Conservation (phyloP, 2,113 vertebrate genomes). For the Pelecanoides urinatrix region DNA sequence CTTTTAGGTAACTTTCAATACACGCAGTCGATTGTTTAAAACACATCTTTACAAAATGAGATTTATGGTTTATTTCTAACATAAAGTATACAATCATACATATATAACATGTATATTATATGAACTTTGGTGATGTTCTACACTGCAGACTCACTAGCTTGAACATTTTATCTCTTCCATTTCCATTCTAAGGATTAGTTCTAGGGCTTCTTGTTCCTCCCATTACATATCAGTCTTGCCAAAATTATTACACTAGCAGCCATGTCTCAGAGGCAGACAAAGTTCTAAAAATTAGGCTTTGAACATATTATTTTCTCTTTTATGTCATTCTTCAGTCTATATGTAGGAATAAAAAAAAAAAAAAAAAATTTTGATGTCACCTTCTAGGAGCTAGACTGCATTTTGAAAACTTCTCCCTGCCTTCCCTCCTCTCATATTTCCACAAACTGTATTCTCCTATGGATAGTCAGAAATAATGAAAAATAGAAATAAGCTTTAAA, state of each 20-base stretch:
- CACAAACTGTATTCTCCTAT: background rate
- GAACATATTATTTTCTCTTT: background rate
- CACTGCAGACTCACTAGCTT: background rate
- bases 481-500: background rate
- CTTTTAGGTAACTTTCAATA: background rate
- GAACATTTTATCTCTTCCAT: background rate
- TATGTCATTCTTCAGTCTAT: background rate
- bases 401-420: background rate
- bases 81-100: background rate
- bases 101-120: background rate
- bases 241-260: background rate
- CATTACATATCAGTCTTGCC: background rate
- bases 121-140: background rate
- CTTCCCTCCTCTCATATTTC: background rate
- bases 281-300: background rate
- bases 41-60: background rate
- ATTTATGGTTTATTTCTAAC: background rate
- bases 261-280: background rate
- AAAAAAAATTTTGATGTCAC: background rate
- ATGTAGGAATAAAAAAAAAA: background rate
- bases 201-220: background rate
- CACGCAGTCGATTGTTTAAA: background rate
- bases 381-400: background rate
- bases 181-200: background rate
- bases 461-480: background rate